These are phyloP conservation scores for Triplophysa rosa DNA, from an alignment of 2,113 vertebrate genomes.

Conservation along the genomic window DNA sequence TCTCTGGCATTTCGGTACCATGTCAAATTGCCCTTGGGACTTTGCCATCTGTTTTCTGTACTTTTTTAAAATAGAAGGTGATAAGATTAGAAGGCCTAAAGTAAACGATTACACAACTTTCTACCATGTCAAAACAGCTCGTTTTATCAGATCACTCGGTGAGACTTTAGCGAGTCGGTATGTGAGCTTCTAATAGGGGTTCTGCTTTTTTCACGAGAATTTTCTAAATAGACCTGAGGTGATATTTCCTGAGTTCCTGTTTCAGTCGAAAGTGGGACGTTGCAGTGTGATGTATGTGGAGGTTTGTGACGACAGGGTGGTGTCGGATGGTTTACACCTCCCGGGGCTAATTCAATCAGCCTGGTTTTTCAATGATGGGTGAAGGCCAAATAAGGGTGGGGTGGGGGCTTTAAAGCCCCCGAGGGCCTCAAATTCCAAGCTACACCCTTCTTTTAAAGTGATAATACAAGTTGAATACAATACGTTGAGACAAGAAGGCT, in stretches of 20 bases:
- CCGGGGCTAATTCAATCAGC: constrained; percentile 25
- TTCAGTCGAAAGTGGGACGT: constrained; percentile 48
- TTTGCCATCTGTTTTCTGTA: constrained; percentile 43
- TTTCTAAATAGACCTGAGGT: not conserved
- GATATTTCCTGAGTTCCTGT: not conserved
- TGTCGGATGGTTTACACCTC: constrained; percentile 5
- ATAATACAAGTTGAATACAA: not conserved
- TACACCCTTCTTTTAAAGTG: not conserved
- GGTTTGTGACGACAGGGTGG: not conserved
- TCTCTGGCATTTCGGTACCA: not conserved
- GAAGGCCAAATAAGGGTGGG: not conserved
- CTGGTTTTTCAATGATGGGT: not conserved
- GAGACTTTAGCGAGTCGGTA: not conserved
- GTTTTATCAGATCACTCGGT: not conserved
- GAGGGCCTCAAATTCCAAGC: not conserved
- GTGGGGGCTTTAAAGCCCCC: not conserved
- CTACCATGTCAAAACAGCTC: not conserved
- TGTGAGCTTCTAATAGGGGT: not conserved
- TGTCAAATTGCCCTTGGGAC: constrained; percentile 25
- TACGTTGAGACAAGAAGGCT: not conserved
- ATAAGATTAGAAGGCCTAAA: constrained; percentile 46
- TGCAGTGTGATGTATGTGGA: constrained; percentile 14
- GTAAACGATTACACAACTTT: constrained; percentile 14
- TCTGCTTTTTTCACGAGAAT: not conserved
- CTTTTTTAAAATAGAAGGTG: not conserved